Evolutionary conservation across 2,888 invertebrate genomes (phyloP), one percentile per base, ranked within the genome.

Genomic region (Argyra leucocephala): DNA sequence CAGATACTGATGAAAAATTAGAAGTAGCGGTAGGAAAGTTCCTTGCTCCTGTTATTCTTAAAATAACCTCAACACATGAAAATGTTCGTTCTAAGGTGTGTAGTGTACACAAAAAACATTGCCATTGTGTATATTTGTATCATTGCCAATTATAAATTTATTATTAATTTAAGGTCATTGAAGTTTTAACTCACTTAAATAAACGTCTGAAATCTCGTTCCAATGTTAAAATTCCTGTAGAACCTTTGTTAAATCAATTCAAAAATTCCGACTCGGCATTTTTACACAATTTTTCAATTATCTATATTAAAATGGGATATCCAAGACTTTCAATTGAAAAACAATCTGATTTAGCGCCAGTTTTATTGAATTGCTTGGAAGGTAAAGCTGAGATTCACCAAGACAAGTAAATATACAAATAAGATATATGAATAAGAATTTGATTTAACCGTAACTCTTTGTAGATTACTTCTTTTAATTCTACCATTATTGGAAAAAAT

Each of bases 271-370:
- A 85, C 87, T 74, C 93, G 88, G 82, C 89, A 88, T 74, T 76
- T 74, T 84, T 84, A 22, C 82, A 94, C 89, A 96, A 96, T 79
- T 96, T 96, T 76, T 87, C 93, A 15, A 91, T 96, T 66, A 92
- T 96, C 72, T 96, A 96, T 76, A 89, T 96, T 68, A 93, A 92
- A 75, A 85, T 93, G 85, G 96, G 96, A 10, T 96, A 87, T 80
- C 93, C 94, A 0, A 83, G 96, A 64, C 80, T 95, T 71, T 84
- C 88, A 15, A 80, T 85, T 62, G 88, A 87, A 12, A 86, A 89
- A 73, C 93, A 93, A 78, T 83, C 87, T 6, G 85, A 85, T 69
- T 78, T 94, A 67, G 84, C 91, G 18, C 90, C 93, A 6, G 82
- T 84, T 67, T 80, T 96, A 65, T 80, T 96, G 24, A 86, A 86